Conservation (phyloP, 2,113 vertebrate species). For the Felis chaus region DNA sequence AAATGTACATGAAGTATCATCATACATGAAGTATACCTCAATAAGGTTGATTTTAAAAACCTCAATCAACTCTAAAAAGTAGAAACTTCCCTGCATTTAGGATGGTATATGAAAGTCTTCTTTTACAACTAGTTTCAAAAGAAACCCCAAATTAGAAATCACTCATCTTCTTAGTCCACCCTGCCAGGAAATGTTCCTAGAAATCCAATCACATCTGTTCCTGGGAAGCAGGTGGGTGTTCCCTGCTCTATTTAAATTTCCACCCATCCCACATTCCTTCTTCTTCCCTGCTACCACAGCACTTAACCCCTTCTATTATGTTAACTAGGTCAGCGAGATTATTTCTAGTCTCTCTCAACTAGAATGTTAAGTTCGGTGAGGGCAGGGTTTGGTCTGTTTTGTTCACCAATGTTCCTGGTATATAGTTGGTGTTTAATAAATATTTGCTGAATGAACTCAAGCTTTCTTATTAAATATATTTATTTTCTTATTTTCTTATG, state of each 20-base stretch:
- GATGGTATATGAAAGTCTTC: not conserved
- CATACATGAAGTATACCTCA: not conserved
- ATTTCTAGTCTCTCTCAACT: not conserved
- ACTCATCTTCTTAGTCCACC: not conserved
- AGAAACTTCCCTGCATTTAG: not conserved
- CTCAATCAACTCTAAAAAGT: not conserved
- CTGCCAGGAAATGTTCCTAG: not conserved
- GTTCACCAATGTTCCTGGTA: not conserved
- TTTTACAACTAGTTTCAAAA: not conserved
- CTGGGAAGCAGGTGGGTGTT: not conserved
- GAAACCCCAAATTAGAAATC: not conserved
- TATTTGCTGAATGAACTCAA: not conserved
- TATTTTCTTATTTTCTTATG: not conserved
- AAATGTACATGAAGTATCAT: not conserved
- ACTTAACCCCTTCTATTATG: not conserved
- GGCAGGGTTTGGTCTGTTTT: not conserved
- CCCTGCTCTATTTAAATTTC: not conserved
- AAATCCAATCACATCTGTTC: not conserved
- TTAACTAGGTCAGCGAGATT: not conserved
- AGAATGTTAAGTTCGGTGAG: not conserved
- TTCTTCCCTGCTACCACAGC: not conserved
- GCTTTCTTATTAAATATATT: not conserved
- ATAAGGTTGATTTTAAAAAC: not conserved
- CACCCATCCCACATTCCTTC: too few relatives aligned
- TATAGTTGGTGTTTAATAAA: not conserved